Base-by-base conservation (phyloP, 2,888 invertebrate genomes). In the Ecliptopera silaceata region DNA sequence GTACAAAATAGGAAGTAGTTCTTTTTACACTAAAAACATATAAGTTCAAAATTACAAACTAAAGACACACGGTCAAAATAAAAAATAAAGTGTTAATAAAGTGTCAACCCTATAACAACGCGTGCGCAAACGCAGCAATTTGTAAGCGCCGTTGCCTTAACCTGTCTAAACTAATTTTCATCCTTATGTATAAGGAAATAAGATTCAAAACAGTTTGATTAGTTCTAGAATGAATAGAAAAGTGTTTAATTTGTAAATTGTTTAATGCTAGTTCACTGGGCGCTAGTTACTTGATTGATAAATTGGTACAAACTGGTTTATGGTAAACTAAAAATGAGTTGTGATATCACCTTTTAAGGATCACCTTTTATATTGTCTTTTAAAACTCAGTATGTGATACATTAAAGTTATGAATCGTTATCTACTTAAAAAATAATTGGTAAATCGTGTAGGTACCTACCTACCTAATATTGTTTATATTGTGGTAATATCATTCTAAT, bases 121-220 rank as follows among this genome's bases (percentile, higher is more conserved):
- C 82, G 84, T 81, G 81, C 76, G 70, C 73, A 73, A 74, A 76
- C 74, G 72, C 68, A 66, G 78, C 78, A 84, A 86, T 85, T 86
- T 85, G 84, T 86, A 84, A 76, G 74, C 70, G 64, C 77, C 72
- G 46, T 49, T 38, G 59, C 77, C 75, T 74, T 68, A 63, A 69
- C 70, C 68, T 66, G 71, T 69, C 69, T 69, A 65, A 61, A 59
- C 26, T 44, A 48, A 56, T 36, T 46, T 43, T 49, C 46, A 49
- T 39, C 54, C 52, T 29, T 64, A 53, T 49, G 34, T 56, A 12
- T 45, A 18, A 13, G 0, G 2, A 0, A 2, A 22, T 32, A 32
- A 13, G 43, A 18, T 55, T 38, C 41, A 42, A 44, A 38, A 38
- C 42, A 20, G 26, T 17, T 10, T 31, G 47, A 1, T 20, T 2